These are phyloP conservation scores for Rhamnusium bicolor DNA, from an alignment of 2,888 invertebrate genomes.

Conservation along the genomic window DNA sequence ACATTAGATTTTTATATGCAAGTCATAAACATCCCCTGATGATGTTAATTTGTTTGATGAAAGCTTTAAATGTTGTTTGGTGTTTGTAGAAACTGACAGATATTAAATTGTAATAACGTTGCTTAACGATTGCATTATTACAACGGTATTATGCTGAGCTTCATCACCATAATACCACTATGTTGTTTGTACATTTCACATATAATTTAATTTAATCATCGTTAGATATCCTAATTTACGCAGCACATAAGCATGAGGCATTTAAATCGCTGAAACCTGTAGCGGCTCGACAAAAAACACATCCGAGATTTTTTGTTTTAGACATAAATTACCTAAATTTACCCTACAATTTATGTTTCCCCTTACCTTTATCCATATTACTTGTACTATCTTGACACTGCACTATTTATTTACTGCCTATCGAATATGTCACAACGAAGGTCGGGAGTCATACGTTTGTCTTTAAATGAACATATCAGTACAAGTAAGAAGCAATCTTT, in stretches of 20 bases:
- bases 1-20: too few species aligned
- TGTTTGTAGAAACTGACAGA: too few species aligned
- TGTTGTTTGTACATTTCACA: neutral
- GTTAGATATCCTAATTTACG: conserved; percentile 43
- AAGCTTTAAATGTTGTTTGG: neutral
- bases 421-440: conserved; percentile 27
- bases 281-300: conserved; percentile 29
- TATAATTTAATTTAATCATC: conserved; percentile 16
- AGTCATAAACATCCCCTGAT: too few species aligned
- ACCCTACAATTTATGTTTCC: neutral
- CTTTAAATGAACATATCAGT: neutral
- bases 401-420: conserved; percentile 30
- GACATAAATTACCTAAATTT: neutral
- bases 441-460: neutral
- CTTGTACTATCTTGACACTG: conserved; percentile 30
- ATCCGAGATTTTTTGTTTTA: conserved; percentile 24
- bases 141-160: neutral
- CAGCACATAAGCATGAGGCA: conserved; percentile 43
- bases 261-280: conserved; percentile 26
- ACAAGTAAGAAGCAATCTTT: too few species aligned
- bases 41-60: too few species aligned
- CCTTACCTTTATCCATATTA: conserved; percentile 16
- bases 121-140: neutral
- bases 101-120: too few species aligned
- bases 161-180: neutral